phyloP scores from a whole-genome alignment of 2,113 vertebrate genomes.

The Chloebia gouldiae region DNA sequence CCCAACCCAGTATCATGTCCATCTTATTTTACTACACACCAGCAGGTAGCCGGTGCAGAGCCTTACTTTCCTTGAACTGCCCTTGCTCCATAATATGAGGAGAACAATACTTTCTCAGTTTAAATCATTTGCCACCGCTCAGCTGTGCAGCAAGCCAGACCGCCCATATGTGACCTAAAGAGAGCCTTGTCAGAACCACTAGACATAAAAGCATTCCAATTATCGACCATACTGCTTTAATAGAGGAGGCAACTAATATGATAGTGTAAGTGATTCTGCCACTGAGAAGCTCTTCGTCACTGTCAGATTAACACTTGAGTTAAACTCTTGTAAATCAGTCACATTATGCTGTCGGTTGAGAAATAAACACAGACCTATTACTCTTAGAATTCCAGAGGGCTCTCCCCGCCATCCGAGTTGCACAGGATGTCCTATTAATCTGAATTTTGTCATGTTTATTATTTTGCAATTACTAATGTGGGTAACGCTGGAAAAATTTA shows the following conservation, averaged over 20 bases:
- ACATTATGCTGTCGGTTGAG: slow-evolving; percentile 75
- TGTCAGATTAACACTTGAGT: slow-evolving; percentile 87
- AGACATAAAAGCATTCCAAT: slow-evolving; percentile 92
- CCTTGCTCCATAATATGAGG: slow-evolving; percentile 76
- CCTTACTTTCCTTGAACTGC: slow-evolving; percentile 86
- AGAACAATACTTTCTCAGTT: slow-evolving; percentile 84
- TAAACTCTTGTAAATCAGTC: slow-evolving; percentile 86
- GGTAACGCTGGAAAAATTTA: slow-evolving; percentile 34
- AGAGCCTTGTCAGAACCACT: slow-evolving; percentile 88
- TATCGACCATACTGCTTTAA: slow-evolving; percentile 85
- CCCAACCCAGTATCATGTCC: slow-evolving; percentile 81
- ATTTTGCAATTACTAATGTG: slow-evolving; percentile 66
- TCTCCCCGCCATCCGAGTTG: slow-evolving; percentile 47
- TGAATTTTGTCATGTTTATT: slow-evolving; percentile 73
- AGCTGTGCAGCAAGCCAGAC: slow-evolving; percentile 84
- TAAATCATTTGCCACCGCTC: slow-evolving; percentile 93
- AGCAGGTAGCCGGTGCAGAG: slow-evolving; percentile 79
- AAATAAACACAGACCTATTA: slow-evolving; percentile 80
- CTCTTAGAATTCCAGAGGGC: slow-evolving; percentile 70
- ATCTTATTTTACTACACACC: slow-evolving; percentile 83
- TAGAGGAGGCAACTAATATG: slow-evolving; percentile 83
- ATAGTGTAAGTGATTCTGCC: slow-evolving; percentile 81
- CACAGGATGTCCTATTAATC: slow-evolving; percentile 56
- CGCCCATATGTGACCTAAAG: slow-evolving; percentile 85
- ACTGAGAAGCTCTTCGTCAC: slow-evolving; percentile 81